Evolutionary conservation across 1,140 invertebrate species (phyloP).

Genomic region (Luehdorfia chinensis): DNA sequence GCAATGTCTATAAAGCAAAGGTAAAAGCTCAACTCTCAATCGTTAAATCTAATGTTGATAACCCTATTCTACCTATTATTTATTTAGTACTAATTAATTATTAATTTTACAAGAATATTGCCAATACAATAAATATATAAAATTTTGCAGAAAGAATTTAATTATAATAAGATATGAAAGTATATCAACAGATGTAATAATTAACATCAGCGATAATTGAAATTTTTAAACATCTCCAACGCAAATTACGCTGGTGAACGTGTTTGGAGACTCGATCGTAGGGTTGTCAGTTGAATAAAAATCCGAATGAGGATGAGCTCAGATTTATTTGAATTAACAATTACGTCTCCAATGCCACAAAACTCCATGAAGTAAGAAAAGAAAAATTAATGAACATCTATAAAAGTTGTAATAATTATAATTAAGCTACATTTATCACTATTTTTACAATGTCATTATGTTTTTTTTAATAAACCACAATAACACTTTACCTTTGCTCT

Average conservation of each 20-base stretch:
- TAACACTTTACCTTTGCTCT: slow-evolving; percentile 73
- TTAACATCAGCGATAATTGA: neutral
- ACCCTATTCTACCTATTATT: slow-evolving; percentile 64
- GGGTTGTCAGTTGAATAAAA: slow-evolving; percentile 65
- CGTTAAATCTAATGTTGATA: slow-evolving; percentile 61
- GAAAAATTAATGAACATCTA: slow-evolving; percentile 75
- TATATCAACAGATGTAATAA: neutral
- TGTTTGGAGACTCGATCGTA: slow-evolving; percentile 45
- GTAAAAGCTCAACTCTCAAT: slow-evolving; percentile 62
- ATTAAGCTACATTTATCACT: slow-evolving; percentile 76
- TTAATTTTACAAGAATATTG: slow-evolving; percentile 48
- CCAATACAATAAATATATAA: slow-evolving; percentile 22
- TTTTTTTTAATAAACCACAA: slow-evolving; percentile 72
- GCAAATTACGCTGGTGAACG: neutral
- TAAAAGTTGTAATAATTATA: slow-evolving; percentile 76
- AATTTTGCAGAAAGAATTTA: slow-evolving; percentile 6
- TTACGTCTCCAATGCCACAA: slow-evolving; percentile 75
- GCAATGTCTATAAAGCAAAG: slow-evolving; percentile 66
- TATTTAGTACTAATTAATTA: slow-evolving; percentile 33
- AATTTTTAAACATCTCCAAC: too few relatives aligned
- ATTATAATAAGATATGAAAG: slow-evolving; percentile 1
- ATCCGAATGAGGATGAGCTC: slow-evolving; percentile 74
- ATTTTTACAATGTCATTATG: slow-evolving; percentile 77
- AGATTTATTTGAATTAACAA: slow-evolving; percentile 77
- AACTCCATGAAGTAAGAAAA: slow-evolving; percentile 75